Percentiles rank a stretch among this genome's conserved stretches.
Conservation (phyloP, 2,797 vertebrate species). For the Rallus crepitans region DNA sequence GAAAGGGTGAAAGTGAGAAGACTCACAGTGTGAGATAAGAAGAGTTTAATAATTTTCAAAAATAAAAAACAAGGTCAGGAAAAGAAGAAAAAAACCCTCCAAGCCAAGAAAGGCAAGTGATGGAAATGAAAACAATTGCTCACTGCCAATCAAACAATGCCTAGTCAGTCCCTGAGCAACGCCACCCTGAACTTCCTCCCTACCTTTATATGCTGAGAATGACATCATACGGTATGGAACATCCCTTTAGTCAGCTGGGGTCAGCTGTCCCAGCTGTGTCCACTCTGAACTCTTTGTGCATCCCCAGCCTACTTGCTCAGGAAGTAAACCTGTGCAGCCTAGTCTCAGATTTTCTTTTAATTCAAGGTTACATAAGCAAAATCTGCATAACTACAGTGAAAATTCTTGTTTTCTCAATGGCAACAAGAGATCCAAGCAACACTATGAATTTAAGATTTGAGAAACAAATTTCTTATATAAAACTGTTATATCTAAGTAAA, state of each 20-base stretch:
- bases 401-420: neutral
- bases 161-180: neutral
- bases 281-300: neutral
- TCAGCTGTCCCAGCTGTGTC: neutral
- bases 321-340: neutral
- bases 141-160: fast-evolving
- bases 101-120: neutral
- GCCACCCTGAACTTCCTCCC: fast-evolving
- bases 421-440: neutral
- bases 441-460: neutral
- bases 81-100: neutral
- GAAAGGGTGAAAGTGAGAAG: neutral
- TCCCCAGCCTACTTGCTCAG: fast-evolving
- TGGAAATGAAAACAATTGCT: neutral
- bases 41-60: neutral
- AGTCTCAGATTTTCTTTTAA: neutral
- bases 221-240: fast-evolving
- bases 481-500: neutral
- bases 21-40: neutral
- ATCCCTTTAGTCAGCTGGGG: neutral
- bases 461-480: neutral
- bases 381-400: neutral
- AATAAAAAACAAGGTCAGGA: neutral
- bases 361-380: neutral
- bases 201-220: neutral